phyloP scores from a whole-genome alignment of 2,888 invertebrate species.

The Malacosoma neustria region DNA sequence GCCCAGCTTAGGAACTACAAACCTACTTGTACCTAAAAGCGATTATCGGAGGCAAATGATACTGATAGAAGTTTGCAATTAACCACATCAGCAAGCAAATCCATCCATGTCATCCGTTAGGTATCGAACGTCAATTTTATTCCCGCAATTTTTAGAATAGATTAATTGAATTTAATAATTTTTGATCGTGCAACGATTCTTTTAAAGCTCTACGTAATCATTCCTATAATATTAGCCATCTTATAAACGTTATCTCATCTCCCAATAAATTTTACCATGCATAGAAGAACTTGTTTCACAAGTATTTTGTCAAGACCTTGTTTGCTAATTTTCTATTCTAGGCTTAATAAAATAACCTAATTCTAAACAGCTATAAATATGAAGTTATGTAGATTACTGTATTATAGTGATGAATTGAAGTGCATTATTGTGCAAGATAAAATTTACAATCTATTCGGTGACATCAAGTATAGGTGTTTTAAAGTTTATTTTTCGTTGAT shows the following conservation, averaged over 20 bases:
- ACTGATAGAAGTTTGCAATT: too few relatives aligned
- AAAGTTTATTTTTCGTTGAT: neutral
- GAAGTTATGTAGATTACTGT: neutral
- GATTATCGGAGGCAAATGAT: too few relatives aligned
- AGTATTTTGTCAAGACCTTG: neutral
- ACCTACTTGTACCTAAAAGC: too few relatives aligned
- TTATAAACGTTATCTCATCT: neutral
- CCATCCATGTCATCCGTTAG: too few relatives aligned
- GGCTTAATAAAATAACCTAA: neutral
- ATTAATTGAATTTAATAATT: constrained; percentile 26
- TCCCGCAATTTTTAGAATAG: constrained; percentile 19
- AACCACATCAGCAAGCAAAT: too few relatives aligned
- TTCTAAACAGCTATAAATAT: neutral
- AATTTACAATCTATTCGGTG: neutral
- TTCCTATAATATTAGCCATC: neutral
- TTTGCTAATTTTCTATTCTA: neutral
- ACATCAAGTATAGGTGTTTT: neutral
- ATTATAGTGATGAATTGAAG: neutral
- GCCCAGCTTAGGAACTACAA: too few relatives aligned
- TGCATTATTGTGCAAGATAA: neutral
- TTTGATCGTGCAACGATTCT: constrained; percentile 21
- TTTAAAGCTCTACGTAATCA: constrained; percentile 18
- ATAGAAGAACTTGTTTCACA: neutral
- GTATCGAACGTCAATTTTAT: too few relatives aligned
- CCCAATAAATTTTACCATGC: neutral